Evolutionary conservation across 1,140 invertebrate species (phyloP), one percentile per base, ranked within the genome.

Genomic region (Olivierus martensii): DNA sequence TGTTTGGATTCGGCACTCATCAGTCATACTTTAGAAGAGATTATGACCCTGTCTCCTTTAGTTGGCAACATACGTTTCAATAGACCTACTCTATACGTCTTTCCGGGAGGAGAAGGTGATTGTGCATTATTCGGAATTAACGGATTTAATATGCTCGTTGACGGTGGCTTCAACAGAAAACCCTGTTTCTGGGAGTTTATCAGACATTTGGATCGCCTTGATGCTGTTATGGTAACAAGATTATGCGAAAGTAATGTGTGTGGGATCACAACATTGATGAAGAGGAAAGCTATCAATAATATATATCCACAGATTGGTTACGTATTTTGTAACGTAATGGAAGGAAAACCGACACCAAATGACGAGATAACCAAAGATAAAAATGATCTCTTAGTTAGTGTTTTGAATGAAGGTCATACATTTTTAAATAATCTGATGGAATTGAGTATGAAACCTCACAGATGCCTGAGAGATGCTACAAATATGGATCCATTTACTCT

Each of bases 131-230:
- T 98, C 67, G 92, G 91, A 19, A 91, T 97, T 62, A 95, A 91
- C 66, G 92, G 92, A 11, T 98, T 96, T 67, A 96, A 95, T 65
- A 92, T 97, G 84, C 77, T 98, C 4, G 79, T 96, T 12, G 91
- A 96, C 71, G 91, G 91, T 53, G 93, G 93, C 1, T 95, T 90
- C 68, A 86, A 84, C 46, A 78, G 88, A 52, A 92, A 90, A 65
- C 82, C 90, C 0, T 95, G 90, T 65, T 96, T 94, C 71, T 97
- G 93, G 93, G 88, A 95, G 67, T 96, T 96, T 67, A 84, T 87
- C 0, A 76, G 91, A 17, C 92, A 96, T 69, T 71, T 97, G 50
- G 91, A 97, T 70, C 75, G 91, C 19, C 75, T 97, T 49, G 93
- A 96, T 70, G 90, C 91, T 14, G 84, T 96, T 18, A 74, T 97